Evolutionary conservation across 2,797 vertebrate species (phyloP).

Genomic region (Sphenodon punctatus): DNA sequence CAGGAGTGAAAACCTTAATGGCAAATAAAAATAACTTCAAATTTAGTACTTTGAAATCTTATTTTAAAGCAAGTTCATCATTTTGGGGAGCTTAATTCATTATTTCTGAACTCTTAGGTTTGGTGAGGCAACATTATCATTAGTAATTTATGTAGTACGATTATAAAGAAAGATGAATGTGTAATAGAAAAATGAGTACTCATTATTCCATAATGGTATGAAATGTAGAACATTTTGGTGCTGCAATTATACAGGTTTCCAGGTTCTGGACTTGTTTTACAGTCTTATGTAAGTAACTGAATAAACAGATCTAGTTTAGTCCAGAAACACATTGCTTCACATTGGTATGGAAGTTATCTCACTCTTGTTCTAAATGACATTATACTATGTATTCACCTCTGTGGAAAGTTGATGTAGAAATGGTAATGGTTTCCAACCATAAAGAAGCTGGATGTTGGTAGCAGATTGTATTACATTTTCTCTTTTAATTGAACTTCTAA

Average conservation of each 20-base stretch:
- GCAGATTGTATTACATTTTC: too few relatives aligned
- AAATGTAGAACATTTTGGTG: neutral
- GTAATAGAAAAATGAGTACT: neutral
- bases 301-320: neutral
- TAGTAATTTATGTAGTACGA: neutral
- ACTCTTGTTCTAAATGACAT: neutral
- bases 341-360: neutral
- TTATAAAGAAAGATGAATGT: neutral
- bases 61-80: too few relatives aligned
- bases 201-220: neutral
- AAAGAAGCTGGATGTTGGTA: neutral
- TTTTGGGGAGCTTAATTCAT: too few relatives aligned
- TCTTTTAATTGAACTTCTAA: neutral
- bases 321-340: neutral
- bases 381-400: neutral
- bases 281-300: neutral
- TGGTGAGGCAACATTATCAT: too few relatives aligned
- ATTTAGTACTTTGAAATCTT: too few relatives aligned
- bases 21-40: too few relatives aligned
- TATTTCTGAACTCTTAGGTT: too few relatives aligned
- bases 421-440: neutral
- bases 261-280: neutral
- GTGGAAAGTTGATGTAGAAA: neutral
- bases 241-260: neutral
- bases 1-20: too few relatives aligned